phyloP scores from a whole-genome alignment of 2,113 vertebrate genomes.

The Grammomys surdaster region DNA sequence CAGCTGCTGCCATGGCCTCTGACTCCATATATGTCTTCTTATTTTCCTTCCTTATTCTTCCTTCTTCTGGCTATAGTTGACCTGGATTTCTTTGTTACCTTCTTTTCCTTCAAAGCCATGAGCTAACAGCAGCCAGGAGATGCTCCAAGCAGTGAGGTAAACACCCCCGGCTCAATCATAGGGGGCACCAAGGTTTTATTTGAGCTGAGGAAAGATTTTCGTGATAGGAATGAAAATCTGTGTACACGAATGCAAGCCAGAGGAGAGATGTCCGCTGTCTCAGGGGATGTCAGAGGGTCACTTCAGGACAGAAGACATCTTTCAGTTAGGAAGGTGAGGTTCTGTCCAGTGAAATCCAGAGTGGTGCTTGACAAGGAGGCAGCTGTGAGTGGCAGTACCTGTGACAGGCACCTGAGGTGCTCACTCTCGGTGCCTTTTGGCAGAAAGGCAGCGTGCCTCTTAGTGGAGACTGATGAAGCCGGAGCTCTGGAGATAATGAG shows the following conservation, averaged over 20 bases:
- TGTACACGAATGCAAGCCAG: background rate
- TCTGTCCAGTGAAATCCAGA: background rate
- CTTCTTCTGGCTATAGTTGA: background rate
- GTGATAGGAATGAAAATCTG: background rate
- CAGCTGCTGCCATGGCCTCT: background rate
- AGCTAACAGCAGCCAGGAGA: background rate
- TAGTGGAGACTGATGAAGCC: constrained; percentile 72
- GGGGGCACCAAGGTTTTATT: background rate
- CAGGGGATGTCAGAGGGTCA: background rate
- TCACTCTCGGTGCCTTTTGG: constrained; percentile 44
- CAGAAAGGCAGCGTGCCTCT: constrained; percentile 48
- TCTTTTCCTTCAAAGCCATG: constrained; percentile 24
- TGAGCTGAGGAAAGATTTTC: constrained; percentile 22
- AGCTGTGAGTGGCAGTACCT: background rate
- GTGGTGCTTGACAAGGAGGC: background rate
- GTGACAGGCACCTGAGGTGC: constrained; percentile 2
- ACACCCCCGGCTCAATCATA: background rate
- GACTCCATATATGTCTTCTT: background rate
- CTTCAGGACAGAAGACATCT: background rate
- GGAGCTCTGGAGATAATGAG: constrained; percentile 52
- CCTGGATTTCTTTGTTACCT: constrained; percentile 21
- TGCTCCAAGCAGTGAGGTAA: background rate
- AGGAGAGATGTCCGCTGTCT: background rate
- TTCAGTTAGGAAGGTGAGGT: background rate
- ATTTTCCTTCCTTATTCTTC: background rate